These are phyloP conservation scores for Mesochorus sp. DNA, from an alignment of 2,888 invertebrate genomes.

Conservation along the genomic window DNA sequence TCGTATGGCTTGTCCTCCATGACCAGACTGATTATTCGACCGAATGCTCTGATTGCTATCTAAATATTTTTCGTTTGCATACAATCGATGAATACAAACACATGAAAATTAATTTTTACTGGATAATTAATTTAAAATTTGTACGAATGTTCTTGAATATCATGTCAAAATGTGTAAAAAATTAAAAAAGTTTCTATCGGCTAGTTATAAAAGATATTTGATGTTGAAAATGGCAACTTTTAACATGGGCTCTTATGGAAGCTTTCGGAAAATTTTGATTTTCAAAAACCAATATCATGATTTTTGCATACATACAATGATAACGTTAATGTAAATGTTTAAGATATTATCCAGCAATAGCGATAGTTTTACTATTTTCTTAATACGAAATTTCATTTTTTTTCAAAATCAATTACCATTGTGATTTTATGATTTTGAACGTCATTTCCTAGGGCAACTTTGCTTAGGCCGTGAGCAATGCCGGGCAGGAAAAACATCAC, in stretches of 20 bases:
- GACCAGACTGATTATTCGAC: slow-evolving; percentile 81
- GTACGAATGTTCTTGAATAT: slow-evolving; percentile 59
- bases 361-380: too few relatives aligned
- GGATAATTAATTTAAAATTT: not conserved
- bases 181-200: too few relatives aligned
- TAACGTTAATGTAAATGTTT: too few relatives aligned
- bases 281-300: too few relatives aligned
- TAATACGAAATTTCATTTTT: too few relatives aligned
- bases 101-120: not conserved
- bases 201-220: too few relatives aligned
- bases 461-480: slow-evolving; percentile 84
- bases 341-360: too few relatives aligned
- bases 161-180: too few relatives aligned
- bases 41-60: slow-evolving; percentile 82
- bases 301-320: too few relatives aligned
- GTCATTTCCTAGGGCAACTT: slow-evolving; percentile 84
- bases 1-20: slow-evolving; percentile 80
- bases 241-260: too few relatives aligned
- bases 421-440: slow-evolving; percentile 86
- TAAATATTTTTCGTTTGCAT: slow-evolving; percentile 66
- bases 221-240: too few relatives aligned
- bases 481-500: slow-evolving; percentile 87
- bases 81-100: not conserved
- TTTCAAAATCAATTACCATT: slow-evolving; percentile 82
- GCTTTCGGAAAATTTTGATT: too few relatives aligned